Percentiles rank a stretch among this genome's conserved stretches.
These are phyloP conservation scores for Microctonus brassicae DNA, from an alignment of 2,888 invertebrate genomes.

Conservation along the genomic window DNA sequence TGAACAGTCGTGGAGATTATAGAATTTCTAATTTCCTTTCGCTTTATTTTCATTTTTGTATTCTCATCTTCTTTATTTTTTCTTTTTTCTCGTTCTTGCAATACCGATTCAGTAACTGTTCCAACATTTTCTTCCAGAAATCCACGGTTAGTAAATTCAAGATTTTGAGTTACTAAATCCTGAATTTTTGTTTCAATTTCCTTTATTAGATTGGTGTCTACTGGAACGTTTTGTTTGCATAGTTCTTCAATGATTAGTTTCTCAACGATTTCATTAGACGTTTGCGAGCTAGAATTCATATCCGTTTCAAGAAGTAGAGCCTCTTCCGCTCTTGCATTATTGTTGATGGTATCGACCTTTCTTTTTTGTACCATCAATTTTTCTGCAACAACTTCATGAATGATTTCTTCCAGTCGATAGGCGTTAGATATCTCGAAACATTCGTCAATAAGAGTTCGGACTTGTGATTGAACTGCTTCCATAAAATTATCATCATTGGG, in stretches of 20 bases:
- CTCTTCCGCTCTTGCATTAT: no score
- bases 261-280: neutral
- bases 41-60: neutral
- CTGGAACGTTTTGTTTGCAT: neutral
- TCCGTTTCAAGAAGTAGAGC: neutral
- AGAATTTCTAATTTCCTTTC: constrained; percentile 37
- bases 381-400: neutral
- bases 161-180: neutral
- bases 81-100: neutral
- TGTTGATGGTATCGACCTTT: no score
- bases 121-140: neutral
- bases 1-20: constrained; percentile 8
- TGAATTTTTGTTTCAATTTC: neutral
- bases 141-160: neutral
- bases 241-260: neutral
- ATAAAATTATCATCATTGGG: no score
- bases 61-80: constrained; percentile 37
- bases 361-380: neutral
- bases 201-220: neutral
- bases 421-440: neutral
- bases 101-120: neutral
- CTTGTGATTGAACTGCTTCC: neutral
- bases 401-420: neutral
- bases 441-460: neutral
- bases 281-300: neutral